Evolutionary conservation across 2,113 vertebrate species (phyloP).

Genomic region (Oncorhynchus nerka): DNA sequence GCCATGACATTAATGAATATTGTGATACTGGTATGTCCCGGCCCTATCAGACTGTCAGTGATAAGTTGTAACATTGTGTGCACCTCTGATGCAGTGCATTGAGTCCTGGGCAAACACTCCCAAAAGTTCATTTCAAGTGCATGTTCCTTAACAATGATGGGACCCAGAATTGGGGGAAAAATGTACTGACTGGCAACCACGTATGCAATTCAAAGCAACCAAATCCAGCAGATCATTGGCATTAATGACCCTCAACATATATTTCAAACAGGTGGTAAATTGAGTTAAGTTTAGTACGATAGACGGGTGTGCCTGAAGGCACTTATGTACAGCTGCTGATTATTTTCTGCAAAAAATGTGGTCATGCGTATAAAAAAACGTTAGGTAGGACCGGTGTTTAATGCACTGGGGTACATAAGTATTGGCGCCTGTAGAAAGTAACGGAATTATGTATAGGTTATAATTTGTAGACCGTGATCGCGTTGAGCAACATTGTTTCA

Average conservation of each 20-base stretch:
- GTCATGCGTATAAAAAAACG: not conserved
- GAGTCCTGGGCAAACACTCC: not conserved
- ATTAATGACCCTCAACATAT: not conserved
- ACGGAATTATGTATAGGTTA: not conserved
- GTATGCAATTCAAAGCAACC: too few relatives aligned
- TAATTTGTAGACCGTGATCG: not conserved
- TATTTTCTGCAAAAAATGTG: not conserved
- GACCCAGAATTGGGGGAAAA: too few relatives aligned
- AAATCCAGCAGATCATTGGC: too few relatives aligned
- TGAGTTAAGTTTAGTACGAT: not conserved
- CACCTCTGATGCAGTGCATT: not conserved
- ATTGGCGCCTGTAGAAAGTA: not conserved
- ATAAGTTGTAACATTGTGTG: not conserved
- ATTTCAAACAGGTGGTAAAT: not conserved
- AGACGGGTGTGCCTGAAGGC: not conserved
- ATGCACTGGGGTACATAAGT: not conserved
- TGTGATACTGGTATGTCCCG: too few relatives aligned
- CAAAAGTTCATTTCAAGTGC: not conserved
- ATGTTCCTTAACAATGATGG: not conserved
- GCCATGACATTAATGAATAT: too few relatives aligned
- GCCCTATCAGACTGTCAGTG: too few relatives aligned
- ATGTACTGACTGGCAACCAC: too few relatives aligned
- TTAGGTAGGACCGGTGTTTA: not conserved
- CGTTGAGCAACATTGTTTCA: not conserved
- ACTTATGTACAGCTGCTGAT: not conserved